These are phyloP conservation scores for Gryon sp. DNA, from an alignment of 1,140 invertebrate species.

Conservation along the genomic window DNA sequence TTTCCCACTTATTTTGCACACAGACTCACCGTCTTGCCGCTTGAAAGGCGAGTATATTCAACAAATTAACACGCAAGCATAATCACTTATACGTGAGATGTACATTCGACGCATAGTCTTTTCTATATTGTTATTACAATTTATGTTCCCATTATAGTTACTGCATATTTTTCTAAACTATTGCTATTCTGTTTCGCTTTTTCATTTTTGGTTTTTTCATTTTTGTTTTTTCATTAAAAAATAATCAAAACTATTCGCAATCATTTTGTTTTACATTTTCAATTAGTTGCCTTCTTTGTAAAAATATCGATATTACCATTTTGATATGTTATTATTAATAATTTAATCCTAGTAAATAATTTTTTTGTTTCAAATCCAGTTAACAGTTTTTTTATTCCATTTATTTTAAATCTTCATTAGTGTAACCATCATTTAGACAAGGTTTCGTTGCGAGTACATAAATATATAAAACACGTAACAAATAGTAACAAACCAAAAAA, in stretches of 20 bases:
- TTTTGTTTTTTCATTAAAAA: constrained; percentile 6
- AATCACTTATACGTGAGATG: constrained; percentile 54
- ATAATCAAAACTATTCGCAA: constrained; percentile 24
- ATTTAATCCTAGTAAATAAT: no score
- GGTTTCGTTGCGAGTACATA: no score
- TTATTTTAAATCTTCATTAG: no score
- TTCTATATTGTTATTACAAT: constrained; percentile 41
- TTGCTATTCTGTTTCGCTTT: constrained; percentile 40
- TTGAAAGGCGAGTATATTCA: constrained; percentile 77
- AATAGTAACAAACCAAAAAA: constrained; percentile 19
- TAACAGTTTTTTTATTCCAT: no score
- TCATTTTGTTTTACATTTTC: no score
- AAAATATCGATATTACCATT: no score
- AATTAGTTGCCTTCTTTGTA: no score
- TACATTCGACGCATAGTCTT: constrained; percentile 54
- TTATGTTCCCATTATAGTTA: constrained; percentile 42
- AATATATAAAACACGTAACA: no score
- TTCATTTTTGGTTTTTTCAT: constrained; percentile 9
- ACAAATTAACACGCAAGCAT: constrained; percentile 64
- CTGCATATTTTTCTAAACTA: constrained; percentile 41
- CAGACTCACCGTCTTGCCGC: constrained; percentile 75
- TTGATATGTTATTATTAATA: no score
- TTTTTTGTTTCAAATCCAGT: no score
- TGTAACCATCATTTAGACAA: no score
- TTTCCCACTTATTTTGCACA: constrained; percentile 75